These are phyloP conservation scores for Oostethus manadensis DNA, from an alignment of 2,113 vertebrate species.

Conservation along the genomic window DNA sequence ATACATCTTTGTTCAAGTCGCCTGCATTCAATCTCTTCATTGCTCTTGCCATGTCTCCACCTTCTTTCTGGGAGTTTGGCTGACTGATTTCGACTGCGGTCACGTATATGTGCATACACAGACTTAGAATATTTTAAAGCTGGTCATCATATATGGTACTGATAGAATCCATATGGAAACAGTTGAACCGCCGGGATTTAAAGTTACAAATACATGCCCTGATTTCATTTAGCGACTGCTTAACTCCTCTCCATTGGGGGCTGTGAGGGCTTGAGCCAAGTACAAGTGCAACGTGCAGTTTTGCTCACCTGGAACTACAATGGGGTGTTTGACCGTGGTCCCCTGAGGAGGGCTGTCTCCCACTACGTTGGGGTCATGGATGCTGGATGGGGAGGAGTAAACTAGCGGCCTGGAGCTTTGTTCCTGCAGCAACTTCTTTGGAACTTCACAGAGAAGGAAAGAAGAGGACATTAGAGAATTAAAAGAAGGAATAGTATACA, in stretches of 20 bases:
- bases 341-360: slow-evolving; percentile 79
- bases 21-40: slow-evolving; percentile 26
- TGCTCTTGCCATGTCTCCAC: slow-evolving; percentile 28
- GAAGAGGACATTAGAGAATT: slow-evolving; percentile 14
- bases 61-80: slow-evolving; percentile 9
- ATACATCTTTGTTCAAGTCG: slow-evolving; percentile 45
- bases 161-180: slow-evolving; percentile 41
- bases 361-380: slow-evolving; percentile 80
- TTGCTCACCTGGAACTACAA: slow-evolving; percentile 72
- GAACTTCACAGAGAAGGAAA: slow-evolving; percentile 69
- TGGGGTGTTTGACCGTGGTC: slow-evolving; percentile 66
- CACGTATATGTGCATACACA: slow-evolving; percentile 17
- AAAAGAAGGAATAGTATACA: not conserved
- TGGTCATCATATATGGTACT: slow-evolving; percentile 19
- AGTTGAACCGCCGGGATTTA: slow-evolving; percentile 37
- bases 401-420: slow-evolving; percentile 66
- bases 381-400: slow-evolving; percentile 63
- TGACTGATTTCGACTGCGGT: slow-evolving; percentile 22
- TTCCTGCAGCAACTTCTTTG: slow-evolving; percentile 84
- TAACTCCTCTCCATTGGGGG: slow-evolving; percentile 25
- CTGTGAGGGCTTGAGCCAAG: not conserved
- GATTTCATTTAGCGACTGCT: slow-evolving; percentile 25
- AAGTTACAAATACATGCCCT: slow-evolving; percentile 19
- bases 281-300: slow-evolving; percentile 7
- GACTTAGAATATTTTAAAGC: slow-evolving; percentile 30